phyloP scores from a whole-genome alignment of 2,797 vertebrate genomes.

The Thunnus albacares region DNA sequence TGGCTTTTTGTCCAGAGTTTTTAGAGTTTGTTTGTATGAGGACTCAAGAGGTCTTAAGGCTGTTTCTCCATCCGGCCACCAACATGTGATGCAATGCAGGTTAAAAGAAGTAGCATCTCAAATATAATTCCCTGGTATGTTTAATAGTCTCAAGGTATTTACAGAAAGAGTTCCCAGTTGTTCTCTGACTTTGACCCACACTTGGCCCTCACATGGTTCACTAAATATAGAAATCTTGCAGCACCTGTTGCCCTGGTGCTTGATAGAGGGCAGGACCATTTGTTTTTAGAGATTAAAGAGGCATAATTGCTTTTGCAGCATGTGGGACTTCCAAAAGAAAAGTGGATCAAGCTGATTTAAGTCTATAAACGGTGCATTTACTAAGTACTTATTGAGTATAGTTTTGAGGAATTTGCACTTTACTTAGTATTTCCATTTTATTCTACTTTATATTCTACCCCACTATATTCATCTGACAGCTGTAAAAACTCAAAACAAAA shows the following conservation, averaged over 20 bases:
- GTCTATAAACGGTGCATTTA: neutral
- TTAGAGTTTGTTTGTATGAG: no score
- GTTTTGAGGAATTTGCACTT: no score
- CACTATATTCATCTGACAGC: neutral
- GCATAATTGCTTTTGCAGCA: neutral
- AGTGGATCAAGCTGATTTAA: neutral
- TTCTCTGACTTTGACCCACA: constrained; percentile 35
- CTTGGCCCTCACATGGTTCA: constrained; percentile 12
- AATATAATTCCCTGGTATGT: neutral
- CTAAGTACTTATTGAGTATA: no score
- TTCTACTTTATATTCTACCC: no score
- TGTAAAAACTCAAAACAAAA: no score
- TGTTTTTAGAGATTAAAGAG: constrained; percentile 9
- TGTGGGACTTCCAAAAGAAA: neutral
- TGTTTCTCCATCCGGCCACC: no score
- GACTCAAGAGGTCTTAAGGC: no score
- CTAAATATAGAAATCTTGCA: constrained; percentile 63
- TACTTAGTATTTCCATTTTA: no score
- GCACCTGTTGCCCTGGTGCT: constrained; percentile 48
- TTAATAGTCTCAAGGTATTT: constrained; percentile 9
- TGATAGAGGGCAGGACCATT: neutral
- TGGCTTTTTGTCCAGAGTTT: no score
- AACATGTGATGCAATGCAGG: no score
- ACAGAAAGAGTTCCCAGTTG: constrained; percentile 35
- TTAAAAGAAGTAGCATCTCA: constrained; percentile 4